A percentile compares a stretch with the other conserved stretches of the same genome.
Conservation (phyloP, 2,797 vertebrate species). For the Platalea minor region DNA sequence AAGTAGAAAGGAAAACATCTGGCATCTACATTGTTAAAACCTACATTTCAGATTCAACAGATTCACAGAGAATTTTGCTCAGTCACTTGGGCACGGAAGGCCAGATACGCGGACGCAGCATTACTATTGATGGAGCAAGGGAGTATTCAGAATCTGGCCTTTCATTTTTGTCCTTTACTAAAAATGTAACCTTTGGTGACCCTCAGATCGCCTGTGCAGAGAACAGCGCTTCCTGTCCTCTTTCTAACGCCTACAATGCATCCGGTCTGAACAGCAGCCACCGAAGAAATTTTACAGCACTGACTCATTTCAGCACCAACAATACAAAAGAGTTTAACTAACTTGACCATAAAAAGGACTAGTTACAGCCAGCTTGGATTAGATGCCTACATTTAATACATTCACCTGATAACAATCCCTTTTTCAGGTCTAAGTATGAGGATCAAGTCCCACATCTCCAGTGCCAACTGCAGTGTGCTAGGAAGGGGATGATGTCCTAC, state of each 20-base stretch:
- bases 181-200: constrained; percentile 73
- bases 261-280: constrained; percentile 77
- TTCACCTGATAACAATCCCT: background rate
- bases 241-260: constrained; percentile 65
- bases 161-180: constrained; percentile 63
- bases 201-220: constrained; percentile 65
- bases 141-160: constrained; percentile 18
- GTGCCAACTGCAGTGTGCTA: background rate
- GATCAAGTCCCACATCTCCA: background rate
- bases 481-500: background rate
- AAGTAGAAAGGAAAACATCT: background rate
- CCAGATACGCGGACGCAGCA: background rate
- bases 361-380: background rate
- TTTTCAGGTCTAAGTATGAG: background rate
- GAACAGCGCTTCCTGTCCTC: constrained; percentile 74
- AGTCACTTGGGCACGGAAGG: background rate
- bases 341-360: constrained; percentile 44
- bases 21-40: background rate
- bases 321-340: constrained; percentile 40
- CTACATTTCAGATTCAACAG: background rate
- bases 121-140: background rate
- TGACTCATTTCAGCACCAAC: constrained; percentile 74
- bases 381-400: background rate
- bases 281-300: constrained; percentile 69
- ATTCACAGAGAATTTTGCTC: background rate